Evolutionary conservation across 2,797 vertebrate species (phyloP), one percentile per base, ranked within the genome.

Genomic region (Distichodus sexfasciatus): DNA sequence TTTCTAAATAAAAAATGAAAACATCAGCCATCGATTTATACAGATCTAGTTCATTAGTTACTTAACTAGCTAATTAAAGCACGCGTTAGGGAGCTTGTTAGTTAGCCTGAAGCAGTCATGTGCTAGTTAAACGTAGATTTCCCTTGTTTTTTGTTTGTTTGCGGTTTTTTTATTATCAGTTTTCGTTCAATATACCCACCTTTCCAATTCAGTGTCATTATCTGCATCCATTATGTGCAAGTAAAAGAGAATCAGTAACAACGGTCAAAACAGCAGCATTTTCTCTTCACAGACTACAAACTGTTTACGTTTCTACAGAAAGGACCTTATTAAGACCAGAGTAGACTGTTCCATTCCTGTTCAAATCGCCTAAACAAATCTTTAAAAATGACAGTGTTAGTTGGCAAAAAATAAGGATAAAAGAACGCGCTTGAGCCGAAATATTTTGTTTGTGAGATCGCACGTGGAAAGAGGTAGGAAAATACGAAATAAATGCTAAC

Each of bases 191-290:
- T 14, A 28, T 1, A 78, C 85, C 28, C 80, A 92, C 90, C 83
- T 90, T 47, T 92, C 91, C 67, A 93, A 72, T 7, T 93, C 89
- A 2, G 85, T 85, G 2, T 88, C 86, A 48, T 83, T 76, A 9
- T 68, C 23, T 2, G 2, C 28, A 2, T n/a, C 36, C 59, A 59
- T 35, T 43, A 41, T 38, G 24, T n/a, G 9, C n/a, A 62, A 62
- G 0, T 0, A 33, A 6, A 62, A 46, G 29, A n/a, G 47, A 62
- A 62, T 10, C n/a, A n/a, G n/a, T n/a, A n/a, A n/a, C n/a, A n/a
- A n/a, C n/a, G n/a, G n/a, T n/a, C n/a, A n/a, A n/a, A n/a, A n/a
- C n/a, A n/a, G n/a, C n/a, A n/a, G n/a, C n/a, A n/a, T n/a, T n/a
- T n/a, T n/a, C n/a, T 35, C 12, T 19, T 3, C 5, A 26, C 24